A percentile compares a stretch with the other conserved stretches of the same genome.
phyloP scores from a whole-genome alignment of 2,888 invertebrate genomes.

The Anoplius nigerrimus region DNA sequence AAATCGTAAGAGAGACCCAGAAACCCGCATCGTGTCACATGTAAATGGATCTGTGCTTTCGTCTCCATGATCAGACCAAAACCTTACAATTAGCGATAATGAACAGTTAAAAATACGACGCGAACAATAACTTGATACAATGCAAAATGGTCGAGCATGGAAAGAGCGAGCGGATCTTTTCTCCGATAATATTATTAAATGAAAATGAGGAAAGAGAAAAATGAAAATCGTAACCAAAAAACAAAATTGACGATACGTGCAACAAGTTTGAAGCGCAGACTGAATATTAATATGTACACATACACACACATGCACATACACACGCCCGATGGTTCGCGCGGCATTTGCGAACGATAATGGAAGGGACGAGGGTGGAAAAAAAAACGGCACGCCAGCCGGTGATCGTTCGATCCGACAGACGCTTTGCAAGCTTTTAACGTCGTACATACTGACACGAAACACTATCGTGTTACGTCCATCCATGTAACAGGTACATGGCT shows the following conservation, averaged over 20 bases:
- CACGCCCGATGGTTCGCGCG: neutral
- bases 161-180: neutral
- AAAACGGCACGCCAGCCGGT: too few relatives aligned
- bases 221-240: neutral
- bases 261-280: slow-evolving; percentile 15
- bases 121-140: slow-evolving; percentile 47
- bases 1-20: neutral
- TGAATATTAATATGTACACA: slow-evolving; percentile 11
- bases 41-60: slow-evolving; percentile 35
- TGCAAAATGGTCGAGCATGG: slow-evolving; percentile 24
- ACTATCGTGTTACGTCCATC: too few relatives aligned
- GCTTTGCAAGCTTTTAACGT: too few relatives aligned
- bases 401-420: too few relatives aligned
- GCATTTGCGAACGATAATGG: too few relatives aligned
- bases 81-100: slow-evolving; percentile 36
- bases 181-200: neutral
- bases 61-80: slow-evolving; percentile 46
- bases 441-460: too few relatives aligned
- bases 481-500: too few relatives aligned
- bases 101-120: slow-evolving; percentile 30
- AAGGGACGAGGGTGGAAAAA: too few relatives aligned
- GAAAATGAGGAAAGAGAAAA: neutral
- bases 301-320: neutral
- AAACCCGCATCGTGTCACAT: slow-evolving; percentile 9
- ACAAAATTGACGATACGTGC: slow-evolving; percentile 1